Evolutionary conservation across 2,113 vertebrate genomes (phyloP), one percentile per base, ranked within the genome.

Genomic region (Anolis sagrei): DNA sequence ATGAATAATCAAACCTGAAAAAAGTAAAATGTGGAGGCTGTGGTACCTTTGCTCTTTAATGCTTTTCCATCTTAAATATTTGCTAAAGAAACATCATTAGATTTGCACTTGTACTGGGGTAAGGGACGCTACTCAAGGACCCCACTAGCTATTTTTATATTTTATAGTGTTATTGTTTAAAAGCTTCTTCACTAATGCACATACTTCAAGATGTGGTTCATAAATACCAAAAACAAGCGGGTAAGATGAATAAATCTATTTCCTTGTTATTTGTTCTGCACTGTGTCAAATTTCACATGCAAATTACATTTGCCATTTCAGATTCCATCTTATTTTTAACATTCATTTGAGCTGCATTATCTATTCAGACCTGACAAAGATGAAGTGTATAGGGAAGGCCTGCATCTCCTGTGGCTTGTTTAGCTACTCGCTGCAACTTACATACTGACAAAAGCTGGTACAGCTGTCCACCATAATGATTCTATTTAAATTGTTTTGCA

Each of bases 401-500:
- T 5, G 36, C 3, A 18, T 69, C 62, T 86, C 62, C 21, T 32
- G 39, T 78, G 29, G 75, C 51, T 83, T 78, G 25, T 62, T 78
- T 64, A 87, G 81, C 75, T 69, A 73, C 39, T 29, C 8, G 10
- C 34, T 70, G 36, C 69, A 48, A 32, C 16, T 36, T 73, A 19
- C 66, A 73, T 64, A 68, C 81, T 87, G 51, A 64, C 74, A 83
- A 82, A 83, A 49, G 81, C 81, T 73, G 25, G 58, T 68, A 66
- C 32, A 54, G 18, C 39, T 83, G 76, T 79, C 54, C 18, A 79
- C 79, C 81, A 83, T 74, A 72, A 72, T 72, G 68, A 64, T 54
- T 83, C 49, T n/a, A 66, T 78, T 87, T 78, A 83, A 83, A 87
- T n/a, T 62, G 58, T 36, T 74, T 83, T 74, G 68, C 86, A 87